These are phyloP conservation scores for Drosophila tropicalis DNA, from an alignment of 1,140 invertebrate genomes.

Conservation along the genomic window DNA sequence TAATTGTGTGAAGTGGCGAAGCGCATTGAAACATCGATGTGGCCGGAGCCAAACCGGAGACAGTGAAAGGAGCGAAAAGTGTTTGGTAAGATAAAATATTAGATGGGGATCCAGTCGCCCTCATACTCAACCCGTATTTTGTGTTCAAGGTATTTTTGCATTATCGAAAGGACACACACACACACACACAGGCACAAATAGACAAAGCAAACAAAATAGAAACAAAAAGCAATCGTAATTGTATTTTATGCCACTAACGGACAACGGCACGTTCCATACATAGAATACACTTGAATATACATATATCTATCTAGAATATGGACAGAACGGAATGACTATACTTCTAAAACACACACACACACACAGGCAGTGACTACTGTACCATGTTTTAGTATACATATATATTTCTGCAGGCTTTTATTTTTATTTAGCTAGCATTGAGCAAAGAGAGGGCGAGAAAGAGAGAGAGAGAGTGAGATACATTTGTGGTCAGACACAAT, in stretches of 20 bases:
- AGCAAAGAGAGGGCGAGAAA: background rate
- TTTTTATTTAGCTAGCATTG: background rate
- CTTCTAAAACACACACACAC: background rate
- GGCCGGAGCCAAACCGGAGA: background rate
- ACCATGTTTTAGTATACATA: background rate
- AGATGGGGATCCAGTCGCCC: conserved; percentile 18
- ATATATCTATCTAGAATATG: background rate
- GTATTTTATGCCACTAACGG: conserved; percentile 38
- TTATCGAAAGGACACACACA: conserved; percentile 28
- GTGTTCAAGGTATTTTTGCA: conserved; percentile 18
- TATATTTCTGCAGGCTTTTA: background rate
- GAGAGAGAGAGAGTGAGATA: background rate
- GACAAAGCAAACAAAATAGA: conserved; percentile 3
- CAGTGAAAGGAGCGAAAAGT: background rate
- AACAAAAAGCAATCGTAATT: conserved; percentile 47
- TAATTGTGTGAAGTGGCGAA: conserved; percentile 54
- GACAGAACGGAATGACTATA: conserved; percentile 4
- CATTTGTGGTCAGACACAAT: conserved; percentile 17
- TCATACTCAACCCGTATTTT: background rate
- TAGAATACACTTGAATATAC: background rate
- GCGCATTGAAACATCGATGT: background rate
- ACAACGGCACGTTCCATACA: conserved; percentile 8
- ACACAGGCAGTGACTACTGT: background rate
- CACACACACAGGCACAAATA: background rate
- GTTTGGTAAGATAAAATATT: conserved; percentile 13